phyloP scores from a whole-genome alignment of 2,113 vertebrate genomes.

The Petrocephalus microphthalmus region DNA sequence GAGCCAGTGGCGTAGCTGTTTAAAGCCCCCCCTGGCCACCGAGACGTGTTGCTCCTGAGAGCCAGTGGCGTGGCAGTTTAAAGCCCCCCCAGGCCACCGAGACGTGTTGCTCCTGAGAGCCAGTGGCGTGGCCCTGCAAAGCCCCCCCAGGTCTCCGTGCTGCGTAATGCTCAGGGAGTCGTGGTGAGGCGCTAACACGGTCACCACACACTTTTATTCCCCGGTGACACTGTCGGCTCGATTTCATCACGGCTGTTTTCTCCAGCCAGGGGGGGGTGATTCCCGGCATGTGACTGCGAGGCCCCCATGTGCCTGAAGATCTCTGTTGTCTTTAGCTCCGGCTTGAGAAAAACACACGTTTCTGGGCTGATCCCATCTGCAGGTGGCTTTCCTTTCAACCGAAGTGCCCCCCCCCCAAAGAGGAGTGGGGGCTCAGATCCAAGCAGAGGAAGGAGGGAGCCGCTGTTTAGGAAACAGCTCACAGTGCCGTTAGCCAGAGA shows the following conservation, averaged over 20 bases:
- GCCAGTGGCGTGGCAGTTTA: too few species aligned
- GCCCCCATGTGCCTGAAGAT: neutral
- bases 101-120: neutral
- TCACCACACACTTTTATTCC: neutral
- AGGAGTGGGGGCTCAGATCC: slow-evolving; percentile 31
- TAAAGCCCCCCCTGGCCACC: too few species aligned
- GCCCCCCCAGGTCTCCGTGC: neutral
- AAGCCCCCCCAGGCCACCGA: neutral
- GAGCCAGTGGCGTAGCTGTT: too few species aligned
- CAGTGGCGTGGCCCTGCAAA: neutral
- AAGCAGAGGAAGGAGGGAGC: slow-evolving; percentile 39
- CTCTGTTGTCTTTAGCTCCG: neutral
- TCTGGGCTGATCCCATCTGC: neutral
- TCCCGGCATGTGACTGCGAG: neutral
- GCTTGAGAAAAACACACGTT: neutral
- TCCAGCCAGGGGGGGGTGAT: neutral
- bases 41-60: too few species aligned
- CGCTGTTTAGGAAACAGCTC: slow-evolving; percentile 52
- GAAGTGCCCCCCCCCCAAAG: neutral
- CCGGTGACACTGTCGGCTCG: neutral
- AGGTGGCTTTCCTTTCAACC: neutral
- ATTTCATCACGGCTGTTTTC: neutral
- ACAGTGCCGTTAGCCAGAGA: slow-evolving; percentile 23
- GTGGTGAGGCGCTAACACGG: neutral
- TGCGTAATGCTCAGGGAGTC: neutral